Evolutionary conservation across 1,140 invertebrate genomes (phyloP), one percentile per base, ranked within the genome.

Genomic region (Lordiphosa stackelbergi): DNA sequence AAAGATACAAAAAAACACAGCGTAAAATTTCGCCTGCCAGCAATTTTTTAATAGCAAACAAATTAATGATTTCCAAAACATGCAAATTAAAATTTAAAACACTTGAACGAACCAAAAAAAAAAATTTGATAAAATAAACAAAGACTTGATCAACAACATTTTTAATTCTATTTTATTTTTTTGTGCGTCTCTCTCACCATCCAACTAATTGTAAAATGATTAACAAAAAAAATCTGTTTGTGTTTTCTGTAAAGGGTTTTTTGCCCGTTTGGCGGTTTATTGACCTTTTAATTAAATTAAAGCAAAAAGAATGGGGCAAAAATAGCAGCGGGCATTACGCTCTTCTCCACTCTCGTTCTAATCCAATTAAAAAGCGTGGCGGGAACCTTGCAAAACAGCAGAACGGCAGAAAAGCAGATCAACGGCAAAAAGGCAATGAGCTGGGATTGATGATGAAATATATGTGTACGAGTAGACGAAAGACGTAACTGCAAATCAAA

Each of bases 211-310:
- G 66, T 64, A 54, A 52, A 69, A 55, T 47, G 63, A 62, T 59
- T 45, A 28, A 61, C 38, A 38, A 43, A 60, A 53, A 51, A 60
- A 47, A 52, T 47, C 22, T 60, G 41, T 66, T 57, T 49, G 24
- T 58, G 31, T 57, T 56, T 51, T 65, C 31, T 55, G 22, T 52
- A 53, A 53, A 58, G 49, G 10, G 54, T 46, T 63, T 63, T 54
- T 41, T 60, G 56, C 40, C 49, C 31, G 22, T 16, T 38, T 48
- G 48, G 54, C 43, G 45, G 61, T 64, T 38, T 65, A 45, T 66
- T 70, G 64, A 70, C 68, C 68, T 70, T 55, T 53, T 70, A 70
- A 70, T 70, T 70, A 63, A 68, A 66, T 70, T 70, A 69, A 60
- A 55, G 51, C 46, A 53, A 56, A 56, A 31, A 43, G 62, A 69